phyloP scores from a whole-genome alignment of 2,113 vertebrate genomes.

The Sebastes fasciatus region DNA sequence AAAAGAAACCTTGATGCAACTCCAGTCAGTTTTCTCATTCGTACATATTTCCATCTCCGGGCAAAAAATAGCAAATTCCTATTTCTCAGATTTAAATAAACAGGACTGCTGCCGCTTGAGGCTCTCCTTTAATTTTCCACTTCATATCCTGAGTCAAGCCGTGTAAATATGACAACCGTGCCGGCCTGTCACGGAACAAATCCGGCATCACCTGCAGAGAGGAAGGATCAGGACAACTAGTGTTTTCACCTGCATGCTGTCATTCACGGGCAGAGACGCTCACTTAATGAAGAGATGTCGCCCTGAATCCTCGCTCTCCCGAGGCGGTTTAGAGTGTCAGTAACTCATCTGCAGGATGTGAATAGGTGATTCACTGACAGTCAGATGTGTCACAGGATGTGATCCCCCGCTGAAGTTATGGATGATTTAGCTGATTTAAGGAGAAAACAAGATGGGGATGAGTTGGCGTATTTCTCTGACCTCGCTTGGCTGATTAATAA shows the following conservation, averaged over 20 bases:
- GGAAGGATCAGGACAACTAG: conserved; percentile 18
- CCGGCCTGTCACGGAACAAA: conserved; percentile 42
- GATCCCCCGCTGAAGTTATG: conserved; percentile 25
- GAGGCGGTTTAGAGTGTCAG: conserved; percentile 34
- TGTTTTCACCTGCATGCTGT: conserved; percentile 42
- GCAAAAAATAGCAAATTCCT: conserved; percentile 12
- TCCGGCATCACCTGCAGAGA: conserved; percentile 38
- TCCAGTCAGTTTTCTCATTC: conserved; percentile 37
- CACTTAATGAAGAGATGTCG: conserved; percentile 12
- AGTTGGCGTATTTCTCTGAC: conserved; percentile 31
- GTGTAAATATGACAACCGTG: conserved; percentile 61
- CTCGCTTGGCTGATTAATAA: conserved; percentile 48
- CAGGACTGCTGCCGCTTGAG: conserved; percentile 50
- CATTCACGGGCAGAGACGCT: conserved; percentile 38
- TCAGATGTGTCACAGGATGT: conserved; percentile 37
- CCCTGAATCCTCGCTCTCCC: conserved; percentile 20
- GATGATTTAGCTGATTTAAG: conserved; percentile 39
- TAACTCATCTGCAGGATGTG: conserved; percentile 38
- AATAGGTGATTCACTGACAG: conserved; percentile 53
- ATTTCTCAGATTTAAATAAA: conserved; percentile 54
- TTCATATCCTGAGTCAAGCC: conserved; percentile 47
- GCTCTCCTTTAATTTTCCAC: conserved; percentile 60
- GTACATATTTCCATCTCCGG: conserved; percentile 8
- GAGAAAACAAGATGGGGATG: conserved; percentile 34
- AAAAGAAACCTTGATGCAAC: conserved; percentile 17